These are phyloP conservation scores for Hemicentrotus pulcherrimus DNA, from an alignment of 35 echinoderm and acorn worm species.

Conservation along the genomic window DNA sequence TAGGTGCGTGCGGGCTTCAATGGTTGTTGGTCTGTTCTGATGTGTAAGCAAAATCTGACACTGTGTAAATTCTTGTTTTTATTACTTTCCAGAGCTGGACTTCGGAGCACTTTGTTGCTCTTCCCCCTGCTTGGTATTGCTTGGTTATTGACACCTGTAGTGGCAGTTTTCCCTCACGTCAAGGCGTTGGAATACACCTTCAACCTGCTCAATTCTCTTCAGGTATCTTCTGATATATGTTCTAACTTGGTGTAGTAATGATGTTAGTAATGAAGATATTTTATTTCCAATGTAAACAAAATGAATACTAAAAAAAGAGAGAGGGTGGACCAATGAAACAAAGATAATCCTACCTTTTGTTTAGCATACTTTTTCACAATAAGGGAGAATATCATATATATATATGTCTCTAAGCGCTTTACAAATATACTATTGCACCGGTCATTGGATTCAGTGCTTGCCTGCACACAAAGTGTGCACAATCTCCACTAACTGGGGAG, in stretches of 20 bases:
- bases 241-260: not conserved
- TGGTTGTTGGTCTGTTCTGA: no score
- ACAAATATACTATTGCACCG: no score
- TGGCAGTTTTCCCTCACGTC: not conserved
- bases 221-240: not conserved
- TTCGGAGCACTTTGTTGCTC: not conserved
- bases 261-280: not conserved
- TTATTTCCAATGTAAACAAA: not conserved
- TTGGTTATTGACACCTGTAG: not conserved
- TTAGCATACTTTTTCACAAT: not conserved
- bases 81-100: not conserved
- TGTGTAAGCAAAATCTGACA: no score
- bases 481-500: no score
- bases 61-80: not conserved
- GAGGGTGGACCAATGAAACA: not conserved
- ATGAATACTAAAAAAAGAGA: no score
- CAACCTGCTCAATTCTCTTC: no score
- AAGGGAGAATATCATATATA: not conserved
- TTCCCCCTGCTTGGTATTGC: not conserved
- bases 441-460: no score
- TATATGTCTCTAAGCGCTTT: not conserved
- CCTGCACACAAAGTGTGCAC: no score
- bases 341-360: not conserved
- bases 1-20: no score
- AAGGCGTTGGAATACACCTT: not conserved